A percentile compares a stretch with the other conserved stretches of the same genome.
Conservation (phyloP, 2,888 invertebrate genomes). For the Cantharis rustica region DNA sequence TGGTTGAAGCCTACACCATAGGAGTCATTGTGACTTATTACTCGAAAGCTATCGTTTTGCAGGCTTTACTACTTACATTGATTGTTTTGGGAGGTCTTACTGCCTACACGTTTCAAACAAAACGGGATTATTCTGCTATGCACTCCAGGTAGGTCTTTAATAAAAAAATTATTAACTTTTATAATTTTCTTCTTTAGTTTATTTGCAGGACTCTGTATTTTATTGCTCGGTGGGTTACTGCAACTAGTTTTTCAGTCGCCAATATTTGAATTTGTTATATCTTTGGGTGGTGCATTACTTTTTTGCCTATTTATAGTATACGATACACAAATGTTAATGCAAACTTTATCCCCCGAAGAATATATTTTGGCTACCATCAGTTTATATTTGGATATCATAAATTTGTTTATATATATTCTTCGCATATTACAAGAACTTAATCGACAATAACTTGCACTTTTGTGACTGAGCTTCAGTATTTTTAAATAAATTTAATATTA, state of each 20-base stretch:
- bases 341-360: slow-evolving; percentile 80
- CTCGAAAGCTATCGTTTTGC: slow-evolving; percentile 74
- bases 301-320: slow-evolving; percentile 84
- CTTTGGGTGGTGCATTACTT: slow-evolving; percentile 73
- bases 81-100: slow-evolving; percentile 76
- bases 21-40: slow-evolving; percentile 81
- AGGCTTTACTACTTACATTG: slow-evolving; percentile 78
- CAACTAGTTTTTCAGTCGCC: slow-evolving; percentile 77
- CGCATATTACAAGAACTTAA: slow-evolving; percentile 70
- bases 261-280: slow-evolving; percentile 70
- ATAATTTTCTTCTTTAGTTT: slow-evolving; percentile 56
- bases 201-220: slow-evolving; percentile 68
- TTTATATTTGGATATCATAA: slow-evolving; percentile 85
- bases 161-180: slow-evolving; percentile 19
- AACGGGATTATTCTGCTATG: slow-evolving; percentile 79
- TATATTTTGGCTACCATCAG: slow-evolving; percentile 87
- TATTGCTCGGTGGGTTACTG: slow-evolving; percentile 73
- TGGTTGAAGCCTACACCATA: slow-evolving; percentile 77
- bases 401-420: slow-evolving; percentile 81
- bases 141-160: slow-evolving; percentile 69
- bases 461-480: slow-evolving; percentile 28
- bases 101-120: slow-evolving; percentile 83
- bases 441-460: slow-evolving; percentile 54
- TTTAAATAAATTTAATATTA: neutral
- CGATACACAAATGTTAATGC: slow-evolving; percentile 86